A percentile compares a stretch with the other conserved stretches of the same genome.
Conservation (phyloP, 2,888 invertebrate species). For the Cyrtodaria siliqua region DNA sequence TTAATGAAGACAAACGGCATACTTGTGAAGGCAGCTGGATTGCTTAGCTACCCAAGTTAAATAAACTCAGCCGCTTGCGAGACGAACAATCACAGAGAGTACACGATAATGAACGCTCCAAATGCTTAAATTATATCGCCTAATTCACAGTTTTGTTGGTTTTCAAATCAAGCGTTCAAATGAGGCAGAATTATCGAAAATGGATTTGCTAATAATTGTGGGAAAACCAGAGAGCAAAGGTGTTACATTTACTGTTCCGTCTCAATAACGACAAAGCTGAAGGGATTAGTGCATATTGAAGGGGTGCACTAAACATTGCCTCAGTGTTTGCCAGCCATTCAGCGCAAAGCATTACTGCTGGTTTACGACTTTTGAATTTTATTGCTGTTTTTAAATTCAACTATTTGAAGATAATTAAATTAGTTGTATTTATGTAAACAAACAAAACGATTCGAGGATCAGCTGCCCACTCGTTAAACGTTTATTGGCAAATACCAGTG, state of each 20-base stretch:
- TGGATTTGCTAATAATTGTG: conserved; percentile 65
- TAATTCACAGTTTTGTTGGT: conserved; percentile 58
- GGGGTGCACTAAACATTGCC: neutral
- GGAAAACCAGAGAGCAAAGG: conserved; percentile 33
- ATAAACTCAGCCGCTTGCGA: conserved; percentile 48
- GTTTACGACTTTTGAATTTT: too few relatives aligned
- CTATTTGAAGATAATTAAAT: too few relatives aligned
- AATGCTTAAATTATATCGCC: conserved; percentile 53
- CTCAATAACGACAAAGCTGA: neutral
- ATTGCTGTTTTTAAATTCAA: too few relatives aligned
- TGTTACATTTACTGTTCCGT: neutral
- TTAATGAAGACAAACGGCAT: conserved; percentile 66
- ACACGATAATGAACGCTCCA: conserved; percentile 33
- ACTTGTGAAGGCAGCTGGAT: conserved; percentile 49
- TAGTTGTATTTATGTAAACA: too few relatives aligned
- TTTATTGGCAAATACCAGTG: too few relatives aligned
- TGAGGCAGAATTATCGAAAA: conserved; percentile 62
- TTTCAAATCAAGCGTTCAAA: conserved; percentile 54
- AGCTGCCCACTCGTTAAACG: too few relatives aligned
- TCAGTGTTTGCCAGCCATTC: too few relatives aligned
- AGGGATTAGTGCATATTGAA: neutral
- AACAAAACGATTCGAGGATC: too few relatives aligned
- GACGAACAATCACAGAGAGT: conserved; percentile 29
- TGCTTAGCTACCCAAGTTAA: conserved; percentile 60
- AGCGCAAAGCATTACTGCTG: too few relatives aligned